phyloP scores from a whole-genome alignment of 2,888 invertebrate genomes.

The Sympetrum striolatum region DNA sequence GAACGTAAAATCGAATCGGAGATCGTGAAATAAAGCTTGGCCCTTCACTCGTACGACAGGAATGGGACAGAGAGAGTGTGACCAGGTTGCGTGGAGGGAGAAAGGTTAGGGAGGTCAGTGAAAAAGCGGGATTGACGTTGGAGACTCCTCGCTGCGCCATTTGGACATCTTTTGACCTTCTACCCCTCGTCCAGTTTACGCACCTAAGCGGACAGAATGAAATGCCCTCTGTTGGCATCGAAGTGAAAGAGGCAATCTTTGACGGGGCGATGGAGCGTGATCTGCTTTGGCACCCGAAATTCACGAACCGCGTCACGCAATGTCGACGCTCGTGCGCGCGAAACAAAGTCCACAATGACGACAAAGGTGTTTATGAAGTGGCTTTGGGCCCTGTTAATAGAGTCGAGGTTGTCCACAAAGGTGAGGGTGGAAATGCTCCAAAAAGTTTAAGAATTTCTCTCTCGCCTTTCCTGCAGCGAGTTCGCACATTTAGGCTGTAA shows the following conservation, averaged over 20 bases:
- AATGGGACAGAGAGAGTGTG: too few species aligned
- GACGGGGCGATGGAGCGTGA: background rate
- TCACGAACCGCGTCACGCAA: background rate
- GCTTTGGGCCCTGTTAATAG: background rate
- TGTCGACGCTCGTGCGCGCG: background rate
- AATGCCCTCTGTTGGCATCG: background rate
- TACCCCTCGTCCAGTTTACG: background rate
- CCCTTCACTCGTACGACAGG: too few species aligned
- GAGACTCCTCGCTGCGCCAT: conserved; percentile 4
- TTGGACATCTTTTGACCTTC: background rate
- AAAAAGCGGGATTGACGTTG: background rate
- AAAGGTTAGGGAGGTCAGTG: background rate
- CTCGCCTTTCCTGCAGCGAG: too few species aligned
- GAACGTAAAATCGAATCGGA: too few species aligned
- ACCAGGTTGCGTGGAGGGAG: background rate
- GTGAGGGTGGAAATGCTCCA: too few species aligned
- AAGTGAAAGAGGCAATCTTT: background rate
- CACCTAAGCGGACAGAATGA: background rate
- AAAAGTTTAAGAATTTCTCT: too few species aligned
- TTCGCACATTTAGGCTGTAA: too few species aligned
- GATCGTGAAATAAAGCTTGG: too few species aligned
- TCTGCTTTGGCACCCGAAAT: background rate
- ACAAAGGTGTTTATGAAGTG: background rate
- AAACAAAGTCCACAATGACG: background rate
- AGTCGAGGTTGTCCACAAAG: background rate